Percentiles rank a stretch among this genome's conserved stretches.
Conservation (phyloP, 1,140 invertebrate species). For the Hyles euphorbiae region DNA sequence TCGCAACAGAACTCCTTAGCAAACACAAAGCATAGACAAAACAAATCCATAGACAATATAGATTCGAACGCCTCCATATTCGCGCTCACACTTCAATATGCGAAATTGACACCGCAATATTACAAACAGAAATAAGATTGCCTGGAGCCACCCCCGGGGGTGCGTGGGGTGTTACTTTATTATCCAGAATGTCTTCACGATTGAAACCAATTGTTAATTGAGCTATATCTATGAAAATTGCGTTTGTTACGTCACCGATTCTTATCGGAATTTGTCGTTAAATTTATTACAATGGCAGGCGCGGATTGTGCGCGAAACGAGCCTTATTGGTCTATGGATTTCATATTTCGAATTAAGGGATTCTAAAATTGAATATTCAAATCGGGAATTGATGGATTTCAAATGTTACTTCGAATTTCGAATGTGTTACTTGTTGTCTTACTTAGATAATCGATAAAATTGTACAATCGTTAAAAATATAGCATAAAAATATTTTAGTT, state of each 20-base stretch:
- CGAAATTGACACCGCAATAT: slow-evolving; percentile 73
- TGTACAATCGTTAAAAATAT: too few species aligned
- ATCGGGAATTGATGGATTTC: too few species aligned
- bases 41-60: slow-evolving; percentile 60
- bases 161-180: slow-evolving; percentile 55
- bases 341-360: slow-evolving; percentile 24
- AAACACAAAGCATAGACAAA: slow-evolving; percentile 7
- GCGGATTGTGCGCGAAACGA: slow-evolving; percentile 38
- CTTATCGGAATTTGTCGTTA: slow-evolving; percentile 66
- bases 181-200: slow-evolving; percentile 68
- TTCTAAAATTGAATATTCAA: neutral
- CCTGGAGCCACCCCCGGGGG: slow-evolving; percentile 42
- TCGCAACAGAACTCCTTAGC: too few species aligned
- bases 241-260: slow-evolving; percentile 57
- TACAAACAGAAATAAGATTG: slow-evolving; percentile 73
- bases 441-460: too few species aligned
- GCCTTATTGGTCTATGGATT: slow-evolving; percentile 34
- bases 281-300: slow-evolving; percentile 59
- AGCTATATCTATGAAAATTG: slow-evolving; percentile 73
- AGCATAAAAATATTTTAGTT: too few species aligned
- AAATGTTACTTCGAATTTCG: too few species aligned
- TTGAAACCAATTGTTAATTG: slow-evolving; percentile 75
- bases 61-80: slow-evolving; percentile 46
- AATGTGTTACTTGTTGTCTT: too few species aligned
- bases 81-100: slow-evolving; percentile 64